Evolutionary conservation across 2,888 invertebrate species (phyloP), one percentile per base, ranked within the genome.

Genomic region (Diaphora mendica): DNA sequence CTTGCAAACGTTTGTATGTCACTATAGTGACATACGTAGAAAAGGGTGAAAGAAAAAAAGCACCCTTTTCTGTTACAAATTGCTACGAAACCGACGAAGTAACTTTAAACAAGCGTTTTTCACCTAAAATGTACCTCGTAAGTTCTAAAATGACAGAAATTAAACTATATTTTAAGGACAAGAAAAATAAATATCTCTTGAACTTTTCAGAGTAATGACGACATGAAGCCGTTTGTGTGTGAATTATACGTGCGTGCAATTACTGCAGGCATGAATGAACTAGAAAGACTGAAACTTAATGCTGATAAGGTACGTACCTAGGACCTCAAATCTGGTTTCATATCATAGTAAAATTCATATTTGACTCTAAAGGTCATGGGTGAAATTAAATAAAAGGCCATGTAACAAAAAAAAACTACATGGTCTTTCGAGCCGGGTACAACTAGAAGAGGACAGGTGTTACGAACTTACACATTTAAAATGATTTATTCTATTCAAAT

Each of bases 241-340:
- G 97, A 97, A 90, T 90, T 98, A 83, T 97, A 97, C 89, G 97
- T 98, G 71, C 96, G 97, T 75, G 97, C 97, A 5, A 95, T 98
- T 82, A 97, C 97, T 9, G 96, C 97, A 20, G 98, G 98, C 83
- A 97, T 98, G 96, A 98, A 98, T 86, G 97, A 97, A 88, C 89
- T 98, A 86, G 97, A 98, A 90, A 96, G 88, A 94, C 97, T 90
- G 96, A 97, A 94, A 88, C 81, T 95, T 87, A 96, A 86, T 93
- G 96, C 87, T 94, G 96, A 87, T 95, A 94, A 93, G 94, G 95
- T 95, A 88, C 4, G 30, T 20, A 15, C 26, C 2, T 30, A 62
- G 13, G 55, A 59, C 26, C 4, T 8, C 11, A 3, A 3, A 55
- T 55, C n/a, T 3, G 55, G 0, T 55, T 55, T 55, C 11, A n/a